phyloP scores from a whole-genome alignment of 1,140 invertebrate species.

The Dendrolimus punctatus region DNA sequence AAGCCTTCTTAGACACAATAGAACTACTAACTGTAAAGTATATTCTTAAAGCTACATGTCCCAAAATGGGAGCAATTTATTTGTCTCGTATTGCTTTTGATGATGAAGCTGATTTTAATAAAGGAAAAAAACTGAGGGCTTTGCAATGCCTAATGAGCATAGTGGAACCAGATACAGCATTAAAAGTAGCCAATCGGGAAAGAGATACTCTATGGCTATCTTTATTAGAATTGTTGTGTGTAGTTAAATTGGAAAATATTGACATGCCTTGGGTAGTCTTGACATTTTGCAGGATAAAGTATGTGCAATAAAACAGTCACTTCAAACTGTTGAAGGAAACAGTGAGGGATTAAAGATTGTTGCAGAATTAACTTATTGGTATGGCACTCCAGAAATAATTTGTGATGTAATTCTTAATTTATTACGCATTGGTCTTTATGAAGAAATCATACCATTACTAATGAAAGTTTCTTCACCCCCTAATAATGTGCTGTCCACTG shows the following conservation, averaged over 20 bases:
- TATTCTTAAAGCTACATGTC: constrained; percentile 66
- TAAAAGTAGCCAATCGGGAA: constrained; percentile 58
- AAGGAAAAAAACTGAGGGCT: constrained; percentile 63
- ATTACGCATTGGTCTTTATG: constrained; percentile 43
- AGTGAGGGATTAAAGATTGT: constrained; percentile 50
- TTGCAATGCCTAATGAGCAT: constrained; percentile 67
- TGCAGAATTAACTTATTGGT: constrained; percentile 45
- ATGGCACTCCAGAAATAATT: constrained; percentile 42
- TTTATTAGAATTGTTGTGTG: constrained; percentile 55
- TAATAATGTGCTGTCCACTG: constrained; percentile 45
- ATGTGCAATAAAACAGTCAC: constrained; percentile 49
- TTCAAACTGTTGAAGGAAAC: constrained; percentile 45
- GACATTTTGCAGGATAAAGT: constrained; percentile 60
- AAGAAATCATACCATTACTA: constrained; percentile 58
- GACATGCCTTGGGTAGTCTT: constrained; percentile 65
- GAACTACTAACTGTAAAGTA: constrained; percentile 64
- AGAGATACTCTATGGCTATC: constrained; percentile 51
- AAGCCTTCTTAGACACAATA: constrained; percentile 38
- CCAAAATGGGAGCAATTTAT: constrained; percentile 67
- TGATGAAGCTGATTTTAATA: constrained; percentile 59
- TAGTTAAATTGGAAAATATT: constrained; percentile 54
- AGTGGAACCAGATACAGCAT: constrained; percentile 54
- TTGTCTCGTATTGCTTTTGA: constrained; percentile 66
- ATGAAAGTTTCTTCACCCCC: constrained; percentile 39
- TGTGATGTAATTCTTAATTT: constrained; percentile 44